Base-by-base conservation (phyloP, 2,888 invertebrate genomes). In the Erynnis tages region DNA sequence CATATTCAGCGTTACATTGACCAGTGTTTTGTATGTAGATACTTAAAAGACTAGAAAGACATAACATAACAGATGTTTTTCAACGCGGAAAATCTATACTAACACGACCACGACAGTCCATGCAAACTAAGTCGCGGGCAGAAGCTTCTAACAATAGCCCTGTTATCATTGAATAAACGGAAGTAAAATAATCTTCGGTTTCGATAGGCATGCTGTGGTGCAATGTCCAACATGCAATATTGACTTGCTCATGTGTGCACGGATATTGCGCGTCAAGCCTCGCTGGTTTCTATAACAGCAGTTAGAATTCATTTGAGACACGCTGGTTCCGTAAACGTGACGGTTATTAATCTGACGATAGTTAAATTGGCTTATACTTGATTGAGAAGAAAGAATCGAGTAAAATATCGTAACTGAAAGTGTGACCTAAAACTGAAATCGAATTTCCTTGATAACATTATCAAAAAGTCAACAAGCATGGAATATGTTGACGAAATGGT, bases 261-360 rank as follows among this genome's bases (percentile, higher is more conserved):
- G 49, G 49, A 49, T 55, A 49, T 53, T 45, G 54, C 54, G 10
- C 34, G 30, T 55, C 55, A 53, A 14, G 55, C 55, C 14, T 53
- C 53, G 53, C 40, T 55, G 48, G 29, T 21, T 48, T 29, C 27
- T 34, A n/a, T 41, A 50, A 40, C 25, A 32, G 38, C 35, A 14
- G 32, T 25, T n/a, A 19, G 41, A 34, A 49, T 41, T 32, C 32
- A 34, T 48, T 40, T 34, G 34, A 49, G 41, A 19, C 17, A 19
- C 19, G 32, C 5, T 25, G 25, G 25, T 48, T 40, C 56, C 49
- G 53, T 43, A 50, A 53, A 46, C 41, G 53, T 48, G 45, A 46
- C 23, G n/a, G 30, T 43, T 11, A 17, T 35, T 25, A 17, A 13
- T 34, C 34, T 11, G 43, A 34, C 19, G 27, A 50, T 27, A 43